A percentile compares a stretch with the other conserved stretches of the same genome.
phyloP scores from a whole-genome alignment of 2,113 vertebrate species.

The Chroicocephalus ridibundus region DNA sequence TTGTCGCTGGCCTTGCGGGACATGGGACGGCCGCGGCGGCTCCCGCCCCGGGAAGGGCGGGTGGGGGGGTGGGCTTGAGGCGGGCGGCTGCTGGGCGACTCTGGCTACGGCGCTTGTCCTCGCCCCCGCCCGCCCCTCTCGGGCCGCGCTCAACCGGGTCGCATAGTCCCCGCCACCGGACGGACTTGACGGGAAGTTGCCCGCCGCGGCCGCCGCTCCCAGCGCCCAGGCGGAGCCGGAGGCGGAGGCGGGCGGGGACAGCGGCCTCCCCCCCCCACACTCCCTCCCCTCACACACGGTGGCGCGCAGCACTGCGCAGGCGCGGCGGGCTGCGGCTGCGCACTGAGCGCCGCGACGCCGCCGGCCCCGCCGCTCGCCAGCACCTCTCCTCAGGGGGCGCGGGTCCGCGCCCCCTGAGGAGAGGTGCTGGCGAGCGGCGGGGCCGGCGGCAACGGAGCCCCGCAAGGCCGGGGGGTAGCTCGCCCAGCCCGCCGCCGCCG shows the following conservation, averaged over 20 bases:
- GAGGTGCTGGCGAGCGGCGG: fast-evolving
- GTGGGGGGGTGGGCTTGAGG: neutral
- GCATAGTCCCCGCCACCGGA: neutral
- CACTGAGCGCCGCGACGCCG: neutral
- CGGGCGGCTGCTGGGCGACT: neutral
- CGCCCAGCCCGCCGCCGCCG: neutral
- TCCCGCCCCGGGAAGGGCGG: neutral
- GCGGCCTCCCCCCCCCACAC: neutral
- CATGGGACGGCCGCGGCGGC: constrained; percentile 76
- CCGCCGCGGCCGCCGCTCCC: neutral
- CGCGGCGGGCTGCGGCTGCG: neutral
- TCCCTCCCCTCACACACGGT: neutral
- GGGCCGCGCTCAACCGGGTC: neutral
- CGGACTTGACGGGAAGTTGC: constrained; percentile 14
- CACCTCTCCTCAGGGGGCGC: too few relatives aligned
- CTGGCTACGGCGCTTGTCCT: neutral
- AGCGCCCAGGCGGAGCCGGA: constrained; percentile 31
- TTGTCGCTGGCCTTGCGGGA: constrained; percentile 89
- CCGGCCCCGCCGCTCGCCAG: too few relatives aligned
- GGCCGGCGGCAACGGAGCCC: fast-evolving
- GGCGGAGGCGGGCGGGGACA: constrained; percentile 33
- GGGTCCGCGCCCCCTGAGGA: too few relatives aligned
- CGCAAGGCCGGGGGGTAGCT: neutral
- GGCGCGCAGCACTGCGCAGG: neutral
- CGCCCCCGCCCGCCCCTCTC: neutral